phyloP scores from a whole-genome alignment of 2,113 vertebrate genomes.

The Channa argus region DNA sequence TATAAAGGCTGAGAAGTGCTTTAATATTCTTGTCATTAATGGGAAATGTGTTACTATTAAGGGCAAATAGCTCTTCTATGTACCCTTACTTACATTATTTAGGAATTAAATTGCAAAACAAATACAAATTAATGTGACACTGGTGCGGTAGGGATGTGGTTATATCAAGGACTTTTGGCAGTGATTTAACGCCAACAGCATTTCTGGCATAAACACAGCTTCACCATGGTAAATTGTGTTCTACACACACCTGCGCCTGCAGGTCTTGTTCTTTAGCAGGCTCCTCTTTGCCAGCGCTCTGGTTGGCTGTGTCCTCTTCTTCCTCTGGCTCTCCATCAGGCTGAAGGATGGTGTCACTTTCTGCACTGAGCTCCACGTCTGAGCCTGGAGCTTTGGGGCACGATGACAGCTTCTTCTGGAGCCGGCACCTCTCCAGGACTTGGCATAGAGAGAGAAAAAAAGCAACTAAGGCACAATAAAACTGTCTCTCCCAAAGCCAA shows the following conservation, averaged over 20 bases:
- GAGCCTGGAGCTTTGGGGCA: slow-evolving; percentile 58
- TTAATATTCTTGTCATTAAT: background rate
- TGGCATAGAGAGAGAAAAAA: slow-evolving; percentile 15
- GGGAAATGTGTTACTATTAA: too few relatives aligned
- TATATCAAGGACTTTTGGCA: background rate
- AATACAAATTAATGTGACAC: background rate
- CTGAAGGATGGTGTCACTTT: slow-evolving; percentile 74
- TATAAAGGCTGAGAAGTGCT: background rate
- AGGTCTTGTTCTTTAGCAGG: slow-evolving; percentile 70
- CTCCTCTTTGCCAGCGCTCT: slow-evolving; percentile 27
- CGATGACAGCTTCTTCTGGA: slow-evolving; percentile 71
- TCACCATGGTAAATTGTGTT: slow-evolving; percentile 32
- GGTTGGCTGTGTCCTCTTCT: slow-evolving; percentile 30
- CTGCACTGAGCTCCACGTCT: slow-evolving; percentile 81
- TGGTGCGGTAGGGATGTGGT: background rate
- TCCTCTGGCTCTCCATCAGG: slow-evolving; percentile 50
- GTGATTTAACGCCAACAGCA: slow-evolving; percentile 11
- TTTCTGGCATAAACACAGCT: slow-evolving; percentile 37
- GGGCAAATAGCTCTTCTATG: too few relatives aligned
- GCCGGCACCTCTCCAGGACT: slow-evolving; percentile 75
- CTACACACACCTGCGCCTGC: slow-evolving; percentile 78
- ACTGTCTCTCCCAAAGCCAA: slow-evolving; percentile 16
- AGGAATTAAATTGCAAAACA: background rate
- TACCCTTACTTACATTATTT: slow-evolving; percentile 6
- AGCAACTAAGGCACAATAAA: slow-evolving; percentile 25